Evolutionary conservation across 2,797 vertebrate species (phyloP), one percentile per base, ranked within the genome.

Genomic region (Bradypodion pumilum): DNA sequence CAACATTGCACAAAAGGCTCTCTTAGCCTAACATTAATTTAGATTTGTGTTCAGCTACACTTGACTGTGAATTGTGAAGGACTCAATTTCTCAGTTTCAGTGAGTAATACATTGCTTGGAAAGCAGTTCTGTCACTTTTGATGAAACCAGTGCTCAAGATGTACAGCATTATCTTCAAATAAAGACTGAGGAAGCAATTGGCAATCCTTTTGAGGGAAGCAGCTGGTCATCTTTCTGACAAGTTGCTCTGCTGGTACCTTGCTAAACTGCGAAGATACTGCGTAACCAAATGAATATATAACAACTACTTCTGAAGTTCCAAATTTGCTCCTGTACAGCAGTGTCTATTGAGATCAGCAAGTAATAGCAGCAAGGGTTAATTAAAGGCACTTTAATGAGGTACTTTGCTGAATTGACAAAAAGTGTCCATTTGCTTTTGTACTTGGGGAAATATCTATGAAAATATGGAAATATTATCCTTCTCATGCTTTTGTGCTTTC

Each of bases 1-100:
- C 23, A 68, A 59, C 86, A 79, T 35, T 72, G 79, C n/a, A 73
- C 42, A 65, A 84, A 87, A 77, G 25, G 29, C 12, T 16, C 6
- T 23, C 13, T 63, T 70, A 74, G 21, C 56, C 87, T 44, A 56
- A 65, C 37, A n/a, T 80, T 74, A 65, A 77, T 70, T 83, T 73
- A 80, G 25, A 65, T 49, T 80, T 83, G 75, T 81, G 44, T 65
- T 44, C 4, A 8, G 44, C 5, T 77, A 1, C 21, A 19, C 40
- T n/a, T 1, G 0, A 27, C 7, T 77, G 46, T 62, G n/a, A 60
- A 72, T n/a, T 70, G 10, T 1, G 76, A 25, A 32, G 5, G 19
- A 44, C n/a, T 65, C 65, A 21, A 6, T 25, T 68, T 49, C 15
- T 27, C n/a, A 63, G 5, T 74, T 4, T 35, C 0, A 1, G 0